Conservation (phyloP, 2,888 invertebrate genomes). For the Empis livida region DNA sequence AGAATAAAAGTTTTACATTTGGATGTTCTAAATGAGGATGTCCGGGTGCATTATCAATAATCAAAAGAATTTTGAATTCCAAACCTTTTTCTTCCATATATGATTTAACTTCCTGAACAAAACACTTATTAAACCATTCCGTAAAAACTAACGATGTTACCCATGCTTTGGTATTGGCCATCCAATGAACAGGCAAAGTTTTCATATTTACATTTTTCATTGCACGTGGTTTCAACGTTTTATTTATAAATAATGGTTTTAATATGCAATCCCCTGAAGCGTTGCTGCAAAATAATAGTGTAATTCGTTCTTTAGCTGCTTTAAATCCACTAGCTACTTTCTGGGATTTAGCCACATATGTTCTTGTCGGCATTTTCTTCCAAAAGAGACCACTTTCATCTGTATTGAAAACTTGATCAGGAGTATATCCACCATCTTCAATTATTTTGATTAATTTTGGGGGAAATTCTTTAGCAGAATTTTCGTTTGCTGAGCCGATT, state of each 20-base stretch:
- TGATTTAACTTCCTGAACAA: too few species aligned
- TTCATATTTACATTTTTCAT: constrained; percentile 15
- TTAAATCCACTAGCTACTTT: constrained; percentile 12
- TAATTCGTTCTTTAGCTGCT: constrained; percentile 15
- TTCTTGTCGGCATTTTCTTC: constrained; percentile 19
- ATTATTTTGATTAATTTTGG: constrained; percentile 5
- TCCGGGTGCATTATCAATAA: too few species aligned
- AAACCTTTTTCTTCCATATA: too few species aligned
- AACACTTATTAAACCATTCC: constrained; percentile 2
- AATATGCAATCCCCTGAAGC: constrained; percentile 17
- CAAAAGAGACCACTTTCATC: constrained; percentile 14
- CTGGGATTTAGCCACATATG: constrained; percentile 17
- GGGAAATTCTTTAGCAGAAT: constrained; percentile 5
- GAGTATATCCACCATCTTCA: constrained; percentile 6
- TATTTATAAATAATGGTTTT: constrained; percentile 18
- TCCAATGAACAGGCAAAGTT: constrained; percentile 19
- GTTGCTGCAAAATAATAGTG: constrained; percentile 17
- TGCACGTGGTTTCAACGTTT: too few species aligned
- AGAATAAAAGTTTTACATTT: constrained; percentile 14
- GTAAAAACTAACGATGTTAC: constrained; percentile 13
- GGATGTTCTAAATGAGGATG: constrained; percentile 8
- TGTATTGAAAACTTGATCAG: constrained; percentile 14
- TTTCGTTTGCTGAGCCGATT: constrained; percentile 7
- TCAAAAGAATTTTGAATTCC: too few species aligned
- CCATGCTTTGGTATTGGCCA: constrained; percentile 19